These are phyloP conservation scores for Allophyes oxyacanthae DNA, from an alignment of 2,888 invertebrate species.

Conservation along the genomic window DNA sequence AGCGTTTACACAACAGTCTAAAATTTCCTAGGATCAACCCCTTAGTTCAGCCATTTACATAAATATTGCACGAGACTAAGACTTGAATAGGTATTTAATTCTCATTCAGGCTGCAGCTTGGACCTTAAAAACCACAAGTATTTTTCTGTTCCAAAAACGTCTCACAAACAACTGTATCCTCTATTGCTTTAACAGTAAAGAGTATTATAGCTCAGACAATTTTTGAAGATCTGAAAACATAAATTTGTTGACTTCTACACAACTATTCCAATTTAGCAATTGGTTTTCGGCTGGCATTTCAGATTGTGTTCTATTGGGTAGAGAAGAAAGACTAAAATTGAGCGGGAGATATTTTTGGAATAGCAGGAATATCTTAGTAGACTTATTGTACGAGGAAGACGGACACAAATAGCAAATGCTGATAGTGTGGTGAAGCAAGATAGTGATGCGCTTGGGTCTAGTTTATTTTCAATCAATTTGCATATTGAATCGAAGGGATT, in stretches of 20 bases:
- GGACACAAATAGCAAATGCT: conserved; percentile 58
- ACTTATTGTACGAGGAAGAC: conserved; percentile 61
- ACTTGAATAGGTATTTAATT: conserved; percentile 77
- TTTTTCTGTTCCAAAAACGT: conserved; percentile 12
- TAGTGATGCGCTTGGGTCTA: conserved; percentile 58
- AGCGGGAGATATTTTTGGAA: neutral
- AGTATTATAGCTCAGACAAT: conserved; percentile 20
- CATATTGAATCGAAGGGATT: conserved; percentile 56
- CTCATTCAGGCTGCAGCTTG: conserved; percentile 70
- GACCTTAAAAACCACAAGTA: conserved; percentile 38
- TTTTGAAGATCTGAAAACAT: conserved; percentile 10
- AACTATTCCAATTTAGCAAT: conserved; percentile 35
- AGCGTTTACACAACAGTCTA: conserved; percentile 49
- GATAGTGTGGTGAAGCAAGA: conserved; percentile 63
- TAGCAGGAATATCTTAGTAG: conserved; percentile 34
- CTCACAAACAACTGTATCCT: neutral
- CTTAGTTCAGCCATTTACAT: conserved; percentile 68
- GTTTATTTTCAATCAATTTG: conserved; percentile 60
- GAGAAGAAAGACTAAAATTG: conserved; percentile 28
- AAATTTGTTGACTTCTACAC: conserved; percentile 39
- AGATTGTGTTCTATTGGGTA: conserved; percentile 19
- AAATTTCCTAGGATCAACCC: conserved; percentile 59
- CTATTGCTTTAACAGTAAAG: conserved; percentile 28
- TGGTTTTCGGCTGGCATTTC: conserved; percentile 10
- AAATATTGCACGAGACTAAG: conserved; percentile 71